These are phyloP conservation scores for Salvelinus fontinalis DNA, from an alignment of 2,113 vertebrate species.

Conservation along the genomic window DNA sequence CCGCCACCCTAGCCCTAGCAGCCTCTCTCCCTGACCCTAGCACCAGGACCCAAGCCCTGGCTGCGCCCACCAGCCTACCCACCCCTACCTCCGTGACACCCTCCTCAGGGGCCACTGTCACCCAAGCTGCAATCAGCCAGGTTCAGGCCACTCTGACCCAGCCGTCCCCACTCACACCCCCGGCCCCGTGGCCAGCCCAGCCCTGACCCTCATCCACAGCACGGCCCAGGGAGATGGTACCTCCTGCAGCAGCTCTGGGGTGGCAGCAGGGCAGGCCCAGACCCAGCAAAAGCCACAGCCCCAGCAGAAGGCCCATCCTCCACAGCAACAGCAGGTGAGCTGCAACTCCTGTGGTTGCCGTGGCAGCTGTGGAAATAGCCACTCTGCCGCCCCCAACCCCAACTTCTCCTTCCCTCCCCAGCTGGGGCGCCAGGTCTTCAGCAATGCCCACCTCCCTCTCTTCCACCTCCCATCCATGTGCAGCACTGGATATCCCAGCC, in stretches of 20 bases:
- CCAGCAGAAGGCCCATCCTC: conserved; percentile 22
- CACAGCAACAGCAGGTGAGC: conserved; percentile 65
- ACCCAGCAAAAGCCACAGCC: conserved; percentile 21
- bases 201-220: conserved; percentile 81
- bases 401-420: conserved; percentile 81
- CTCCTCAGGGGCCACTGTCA: too few species aligned
- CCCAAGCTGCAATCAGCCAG: conserved; percentile 38
- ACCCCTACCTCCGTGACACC: conserved; percentile 45
- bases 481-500: conserved; percentile 84
- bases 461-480: conserved; percentile 79
- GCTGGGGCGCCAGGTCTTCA: conserved; percentile 82
- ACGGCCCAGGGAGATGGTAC: conserved; percentile 82
- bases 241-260: too few species aligned
- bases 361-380: conserved; percentile 81
- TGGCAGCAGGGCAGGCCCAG: too few species aligned
- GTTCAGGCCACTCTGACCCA: too few species aligned
- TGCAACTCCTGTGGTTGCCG: conserved; percentile 84
- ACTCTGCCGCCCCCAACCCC: conserved; percentile 53
- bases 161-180: too few species aligned
- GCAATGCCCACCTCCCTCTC: conserved; percentile 77
- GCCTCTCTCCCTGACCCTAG: conserved; percentile 66
- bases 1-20: conserved; percentile 75
- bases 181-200: conserved; percentile 73
- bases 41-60: conserved; percentile 61
- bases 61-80: conserved; percentile 45